Conservation (phyloP, 2,797 vertebrate genomes). For the Morelia viridis region DNA sequence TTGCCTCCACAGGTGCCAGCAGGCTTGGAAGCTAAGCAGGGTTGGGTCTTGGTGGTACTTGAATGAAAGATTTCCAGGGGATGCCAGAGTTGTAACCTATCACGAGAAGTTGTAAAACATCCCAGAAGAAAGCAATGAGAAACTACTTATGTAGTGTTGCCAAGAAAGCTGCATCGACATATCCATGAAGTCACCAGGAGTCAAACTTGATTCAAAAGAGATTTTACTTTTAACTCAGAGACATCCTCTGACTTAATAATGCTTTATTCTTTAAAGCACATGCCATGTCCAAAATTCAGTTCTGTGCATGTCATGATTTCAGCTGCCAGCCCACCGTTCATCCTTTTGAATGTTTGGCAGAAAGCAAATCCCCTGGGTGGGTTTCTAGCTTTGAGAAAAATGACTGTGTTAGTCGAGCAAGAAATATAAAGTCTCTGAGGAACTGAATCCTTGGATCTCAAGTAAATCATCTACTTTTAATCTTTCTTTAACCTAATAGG, state of each 20-base stretch:
- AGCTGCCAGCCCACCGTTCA: background rate
- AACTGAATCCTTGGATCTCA: background rate
- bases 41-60: background rate
- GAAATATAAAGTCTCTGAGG: background rate
- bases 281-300: background rate
- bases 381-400: background rate
- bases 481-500: background rate
- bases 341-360: background rate
- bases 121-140: background rate
- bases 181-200: background rate
- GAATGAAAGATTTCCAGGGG: background rate
- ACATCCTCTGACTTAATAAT: background rate
- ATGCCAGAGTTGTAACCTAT: background rate
- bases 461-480: background rate
- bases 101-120: background rate
- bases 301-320: background rate
- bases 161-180: background rate
- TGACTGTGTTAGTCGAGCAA: background rate
- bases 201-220: background rate
- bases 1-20: background rate
- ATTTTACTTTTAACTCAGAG: background rate
- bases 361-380: background rate
- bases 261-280: background rate
- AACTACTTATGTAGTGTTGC: background rate
- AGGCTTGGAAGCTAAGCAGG: background rate